These are phyloP conservation scores for Heteractis magnifica DNA, from an alignment of 92 coral and sea anemone genomes.

Conservation along the genomic window DNA sequence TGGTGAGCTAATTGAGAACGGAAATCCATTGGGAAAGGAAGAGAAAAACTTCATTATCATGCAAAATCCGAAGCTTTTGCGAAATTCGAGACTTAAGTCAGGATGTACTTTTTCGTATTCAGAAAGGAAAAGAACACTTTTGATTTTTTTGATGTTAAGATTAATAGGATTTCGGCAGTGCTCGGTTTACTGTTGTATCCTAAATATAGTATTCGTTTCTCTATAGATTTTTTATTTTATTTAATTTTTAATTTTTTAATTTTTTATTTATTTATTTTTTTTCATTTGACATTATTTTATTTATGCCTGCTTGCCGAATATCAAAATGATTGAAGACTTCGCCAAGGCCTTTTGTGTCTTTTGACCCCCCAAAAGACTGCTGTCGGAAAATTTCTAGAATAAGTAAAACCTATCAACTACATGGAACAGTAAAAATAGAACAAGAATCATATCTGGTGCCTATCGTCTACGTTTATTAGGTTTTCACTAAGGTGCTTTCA, in stretches of 20 bases:
- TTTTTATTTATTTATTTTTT: neutral
- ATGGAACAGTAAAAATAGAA: neutral
- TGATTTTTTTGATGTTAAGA: neutral
- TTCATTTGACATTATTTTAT: neutral
- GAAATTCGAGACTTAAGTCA: neutral
- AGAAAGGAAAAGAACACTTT: neutral
- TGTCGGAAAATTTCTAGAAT: neutral
- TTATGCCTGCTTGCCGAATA: neutral
- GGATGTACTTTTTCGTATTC: neutral
- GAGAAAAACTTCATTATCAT: neutral
- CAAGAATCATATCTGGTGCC: neutral
- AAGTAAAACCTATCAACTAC: neutral
- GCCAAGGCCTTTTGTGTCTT: neutral
- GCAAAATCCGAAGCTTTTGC: conserved; percentile 3
- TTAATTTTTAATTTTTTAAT: neutral
- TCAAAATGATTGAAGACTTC: neutral
- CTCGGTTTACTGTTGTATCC: neutral
- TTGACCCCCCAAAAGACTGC: neutral
- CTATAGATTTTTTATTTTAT: neutral
- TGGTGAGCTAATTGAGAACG: conserved; percentile 20
- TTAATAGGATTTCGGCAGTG: neutral
- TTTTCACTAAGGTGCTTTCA: neutral
- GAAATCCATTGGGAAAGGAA: conserved; percentile 21
- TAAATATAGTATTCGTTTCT: too few relatives aligned
- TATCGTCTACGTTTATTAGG: neutral